A percentile compares a stretch with the other conserved stretches of the same genome.
These are phyloP conservation scores for Hemicentrotus pulcherrimus DNA, from an alignment of 35 echinoderm and acorn worm genomes.

Conservation along the genomic window DNA sequence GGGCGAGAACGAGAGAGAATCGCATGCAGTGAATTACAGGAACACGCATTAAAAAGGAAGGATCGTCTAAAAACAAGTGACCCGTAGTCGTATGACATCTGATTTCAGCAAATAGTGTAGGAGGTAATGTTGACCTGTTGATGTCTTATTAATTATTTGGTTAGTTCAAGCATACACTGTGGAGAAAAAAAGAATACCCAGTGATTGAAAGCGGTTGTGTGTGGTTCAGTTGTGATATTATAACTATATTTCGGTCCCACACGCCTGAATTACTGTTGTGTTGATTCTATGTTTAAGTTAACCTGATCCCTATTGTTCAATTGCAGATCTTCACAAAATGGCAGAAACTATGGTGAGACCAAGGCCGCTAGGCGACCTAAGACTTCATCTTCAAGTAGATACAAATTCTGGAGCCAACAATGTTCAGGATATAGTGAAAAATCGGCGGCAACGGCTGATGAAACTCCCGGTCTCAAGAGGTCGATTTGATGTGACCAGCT, in stretches of 20 bases:
- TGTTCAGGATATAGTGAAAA: constrained; percentile 61
- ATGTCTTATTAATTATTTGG: no score
- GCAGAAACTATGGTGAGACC: constrained; percentile 69
- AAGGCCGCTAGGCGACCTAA: constrained; percentile 69
- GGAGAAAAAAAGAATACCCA: no score
- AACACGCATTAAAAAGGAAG: no score
- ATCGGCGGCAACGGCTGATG: constrained; percentile 74
- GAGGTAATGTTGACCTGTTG: no score
- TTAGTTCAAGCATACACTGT: no score
- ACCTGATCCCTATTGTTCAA: not conserved
- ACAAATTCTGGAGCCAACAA: constrained; percentile 89
- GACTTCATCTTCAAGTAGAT: constrained; percentile 79
- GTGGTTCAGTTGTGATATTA: not conserved
- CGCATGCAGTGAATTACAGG: no score
- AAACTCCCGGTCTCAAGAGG: constrained; percentile 77
- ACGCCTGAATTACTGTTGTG: not conserved
- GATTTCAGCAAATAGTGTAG: no score
- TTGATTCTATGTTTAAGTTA: not conserved
- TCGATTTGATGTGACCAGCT: constrained; percentile 84
- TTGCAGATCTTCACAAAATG: constrained; percentile 54
- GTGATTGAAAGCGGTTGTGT: not conserved
- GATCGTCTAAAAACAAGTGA: no score
- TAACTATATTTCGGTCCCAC: not conserved
- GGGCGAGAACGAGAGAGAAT: not conserved
- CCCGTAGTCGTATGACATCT: no score